Conservation (phyloP, 1,140 invertebrate species). For the Zaprionus taronus region DNA sequence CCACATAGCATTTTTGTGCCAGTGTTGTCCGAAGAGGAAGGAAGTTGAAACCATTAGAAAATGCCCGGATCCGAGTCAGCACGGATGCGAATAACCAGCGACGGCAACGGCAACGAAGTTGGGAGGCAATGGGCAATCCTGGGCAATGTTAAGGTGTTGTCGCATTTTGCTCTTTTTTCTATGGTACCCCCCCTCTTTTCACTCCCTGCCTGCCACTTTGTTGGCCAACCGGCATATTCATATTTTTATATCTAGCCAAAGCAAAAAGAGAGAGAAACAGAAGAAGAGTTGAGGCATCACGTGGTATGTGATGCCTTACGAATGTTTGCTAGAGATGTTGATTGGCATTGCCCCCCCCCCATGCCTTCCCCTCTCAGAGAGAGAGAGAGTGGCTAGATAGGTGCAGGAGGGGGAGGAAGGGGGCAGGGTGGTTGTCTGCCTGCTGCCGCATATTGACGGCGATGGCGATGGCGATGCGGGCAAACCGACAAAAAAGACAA, state of each 20-base stretch:
- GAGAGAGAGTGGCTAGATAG: background rate
- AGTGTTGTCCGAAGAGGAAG: conserved; percentile 57
- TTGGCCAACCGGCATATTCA: conserved; percentile 40
- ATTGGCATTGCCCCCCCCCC: conserved; percentile 62
- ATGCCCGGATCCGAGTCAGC: conserved; percentile 41
- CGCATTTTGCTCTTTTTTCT: conserved; percentile 37
- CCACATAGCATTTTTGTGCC: background rate
- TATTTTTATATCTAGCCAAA: conserved; percentile 65
- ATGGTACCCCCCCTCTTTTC: background rate
- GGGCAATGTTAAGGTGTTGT: conserved; percentile 55
- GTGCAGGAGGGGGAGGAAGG: background rate
- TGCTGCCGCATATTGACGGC: conserved; percentile 34
- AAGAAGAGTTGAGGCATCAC: conserved; percentile 7
- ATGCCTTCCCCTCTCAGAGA: too few relatives aligned
- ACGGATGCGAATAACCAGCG: conserved; percentile 35
- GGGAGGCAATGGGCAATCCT: background rate
- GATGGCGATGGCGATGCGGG: conserved; percentile 54
- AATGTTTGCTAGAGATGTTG: conserved; percentile 82
- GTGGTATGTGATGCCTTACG: conserved; percentile 62
- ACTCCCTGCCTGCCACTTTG: background rate
- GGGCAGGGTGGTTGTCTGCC: conserved; percentile 7
- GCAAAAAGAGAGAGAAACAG: conserved; percentile 21
- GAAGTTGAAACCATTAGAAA: conserved; percentile 81
- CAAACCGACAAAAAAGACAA: conserved; percentile 58
- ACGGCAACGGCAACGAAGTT: background rate